Percentiles rank a stretch among this genome's conserved stretches.
phyloP scores from a whole-genome alignment of 2,888 invertebrate genomes.

The Shargacucullia verbasci region DNA sequence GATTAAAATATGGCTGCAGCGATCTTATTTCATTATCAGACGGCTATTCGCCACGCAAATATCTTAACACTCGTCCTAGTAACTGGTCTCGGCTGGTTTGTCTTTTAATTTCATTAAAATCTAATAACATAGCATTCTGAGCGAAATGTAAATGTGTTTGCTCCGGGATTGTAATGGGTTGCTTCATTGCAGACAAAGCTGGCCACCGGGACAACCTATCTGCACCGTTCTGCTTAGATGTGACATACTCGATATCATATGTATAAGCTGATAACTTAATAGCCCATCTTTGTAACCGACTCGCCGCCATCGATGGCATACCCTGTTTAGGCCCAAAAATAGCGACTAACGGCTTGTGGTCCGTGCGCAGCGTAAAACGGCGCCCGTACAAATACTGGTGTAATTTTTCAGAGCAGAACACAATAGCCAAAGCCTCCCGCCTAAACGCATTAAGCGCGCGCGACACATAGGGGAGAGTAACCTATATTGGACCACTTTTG shows the following conservation, averaged over 20 bases:
- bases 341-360: neutral
- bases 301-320: neutral
- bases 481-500: too few relatives aligned
- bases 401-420: neutral
- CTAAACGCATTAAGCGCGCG: neutral
- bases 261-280: neutral
- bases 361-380: neutral
- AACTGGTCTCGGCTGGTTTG: neutral
- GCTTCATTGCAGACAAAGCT: neutral
- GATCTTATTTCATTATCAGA: neutral
- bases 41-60: neutral
- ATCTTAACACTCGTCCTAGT: neutral
- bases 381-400: neutral
- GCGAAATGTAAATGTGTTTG: neutral
- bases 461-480: neutral
- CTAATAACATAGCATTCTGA: constrained; percentile 1
- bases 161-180: neutral
- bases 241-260: neutral
- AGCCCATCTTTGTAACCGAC: neutral
- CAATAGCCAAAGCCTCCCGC: constrained; percentile 8
- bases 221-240: neutral
- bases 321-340: neutral
- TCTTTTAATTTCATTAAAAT: constrained; percentile 1
- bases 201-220: neutral
- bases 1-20: neutral